Conservation (phyloP, 2,888 invertebrate species). For the Hyposoter dolosus region DNA sequence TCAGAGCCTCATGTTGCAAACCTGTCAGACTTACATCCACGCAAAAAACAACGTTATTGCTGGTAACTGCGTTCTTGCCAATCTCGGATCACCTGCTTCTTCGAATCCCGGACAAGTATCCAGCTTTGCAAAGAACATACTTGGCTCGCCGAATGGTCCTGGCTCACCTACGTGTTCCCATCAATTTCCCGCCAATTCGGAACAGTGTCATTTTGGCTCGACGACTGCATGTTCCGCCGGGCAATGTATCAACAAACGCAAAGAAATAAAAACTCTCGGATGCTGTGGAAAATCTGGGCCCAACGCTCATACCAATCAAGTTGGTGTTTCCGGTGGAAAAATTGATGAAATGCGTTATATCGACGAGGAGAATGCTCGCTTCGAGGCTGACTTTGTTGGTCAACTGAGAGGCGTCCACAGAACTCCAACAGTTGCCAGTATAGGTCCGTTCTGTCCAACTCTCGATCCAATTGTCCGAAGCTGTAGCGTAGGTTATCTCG, state of each 20-base stretch:
- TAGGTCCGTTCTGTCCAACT: constrained; percentile 87
- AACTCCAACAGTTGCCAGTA: constrained; percentile 88
- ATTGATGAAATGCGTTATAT: constrained; percentile 89
- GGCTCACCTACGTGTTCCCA: constrained; percentile 80
- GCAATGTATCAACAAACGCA: constrained; percentile 75
- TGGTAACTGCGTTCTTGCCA: constrained; percentile 53
- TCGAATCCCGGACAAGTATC: constrained; percentile 65
- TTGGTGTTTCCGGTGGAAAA: constrained; percentile 78
- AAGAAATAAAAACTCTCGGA: constrained; percentile 73
- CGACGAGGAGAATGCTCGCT: constrained; percentile 87
- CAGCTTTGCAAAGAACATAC: constrained; percentile 67
- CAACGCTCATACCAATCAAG: constrained; percentile 70
- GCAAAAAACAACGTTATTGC: constrained; percentile 77
- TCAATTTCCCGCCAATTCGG: constrained; percentile 75
- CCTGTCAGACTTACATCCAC: constrained; percentile 72
- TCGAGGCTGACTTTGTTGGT: constrained; percentile 76
- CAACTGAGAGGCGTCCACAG: constrained; percentile 80
- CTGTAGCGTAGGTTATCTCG: constrained; percentile 95
- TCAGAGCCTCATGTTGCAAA: constrained; percentile 65
- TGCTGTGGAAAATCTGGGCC: constrained; percentile 74
- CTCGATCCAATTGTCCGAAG: constrained; percentile 92
- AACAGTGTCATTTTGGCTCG: constrained; percentile 73
- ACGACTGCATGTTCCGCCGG: constrained; percentile 66
- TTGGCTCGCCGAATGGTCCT: constrained; percentile 71
- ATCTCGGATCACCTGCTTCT: constrained; percentile 63